phyloP scores from a whole-genome alignment of 2,113 vertebrate species.

The Indri indri region DNA sequence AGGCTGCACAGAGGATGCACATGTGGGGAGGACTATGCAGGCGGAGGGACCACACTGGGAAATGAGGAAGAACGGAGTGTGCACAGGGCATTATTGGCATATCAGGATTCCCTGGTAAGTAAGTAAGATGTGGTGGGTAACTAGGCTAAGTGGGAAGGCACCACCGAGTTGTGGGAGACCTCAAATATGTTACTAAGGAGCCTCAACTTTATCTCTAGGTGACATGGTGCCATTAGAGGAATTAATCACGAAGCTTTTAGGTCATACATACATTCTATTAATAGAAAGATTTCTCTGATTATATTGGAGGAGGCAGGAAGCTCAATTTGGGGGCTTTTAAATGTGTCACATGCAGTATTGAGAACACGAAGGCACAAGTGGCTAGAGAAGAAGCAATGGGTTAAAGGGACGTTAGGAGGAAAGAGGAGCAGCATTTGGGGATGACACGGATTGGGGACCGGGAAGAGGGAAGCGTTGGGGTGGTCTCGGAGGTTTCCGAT shows the following conservation, averaged over 20 bases:
- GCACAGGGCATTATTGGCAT: not conserved
- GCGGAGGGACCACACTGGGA: not conserved
- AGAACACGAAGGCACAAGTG: not conserved
- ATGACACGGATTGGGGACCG: not conserved
- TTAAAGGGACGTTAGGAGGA: not conserved
- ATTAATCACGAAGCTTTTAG: not conserved
- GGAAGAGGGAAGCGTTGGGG: not conserved
- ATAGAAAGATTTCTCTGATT: slow-evolving; percentile 3
- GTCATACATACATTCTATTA: not conserved
- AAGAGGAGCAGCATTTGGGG: not conserved
- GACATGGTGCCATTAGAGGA: not conserved
- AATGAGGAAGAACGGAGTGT: not conserved
- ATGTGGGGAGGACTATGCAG: not conserved
- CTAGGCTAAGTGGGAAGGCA: not conserved
- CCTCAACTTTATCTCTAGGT: not conserved
- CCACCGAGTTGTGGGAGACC: not conserved
- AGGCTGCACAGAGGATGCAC: not conserved
- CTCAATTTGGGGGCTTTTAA: not conserved
- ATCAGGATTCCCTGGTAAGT: not conserved
- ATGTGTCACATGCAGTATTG: not conserved
- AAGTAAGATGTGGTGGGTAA: not conserved
- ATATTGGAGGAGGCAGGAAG: not conserved
- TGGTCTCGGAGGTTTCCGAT: not conserved
- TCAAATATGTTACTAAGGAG: not conserved
- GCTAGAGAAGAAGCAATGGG: not conserved